Evolutionary conservation across 2,888 invertebrate genomes (phyloP).

Genomic region (Hermaeophaga mercurialis): DNA sequence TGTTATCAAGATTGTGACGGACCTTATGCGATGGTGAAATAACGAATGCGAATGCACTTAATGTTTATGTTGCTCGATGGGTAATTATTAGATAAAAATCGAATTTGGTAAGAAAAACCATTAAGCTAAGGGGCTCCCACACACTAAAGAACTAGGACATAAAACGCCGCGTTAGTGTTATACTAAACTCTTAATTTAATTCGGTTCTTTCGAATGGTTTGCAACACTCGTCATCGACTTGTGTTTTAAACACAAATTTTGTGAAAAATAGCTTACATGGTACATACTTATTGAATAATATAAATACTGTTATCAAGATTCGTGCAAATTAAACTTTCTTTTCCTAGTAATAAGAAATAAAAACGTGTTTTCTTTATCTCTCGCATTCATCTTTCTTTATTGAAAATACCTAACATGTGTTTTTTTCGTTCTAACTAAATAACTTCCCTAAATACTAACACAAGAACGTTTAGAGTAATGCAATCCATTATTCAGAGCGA

Average conservation of each 20-base stretch:
- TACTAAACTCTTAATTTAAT: too few relatives aligned
- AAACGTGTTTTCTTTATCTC: conserved; percentile 1
- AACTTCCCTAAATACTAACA: conserved; percentile 35
- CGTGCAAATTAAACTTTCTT: too few relatives aligned
- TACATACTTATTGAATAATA: too few relatives aligned
- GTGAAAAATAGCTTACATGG: too few relatives aligned
- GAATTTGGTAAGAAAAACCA: conserved; percentile 3
- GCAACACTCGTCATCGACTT: too few relatives aligned
- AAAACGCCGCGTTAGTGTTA: too few relatives aligned
- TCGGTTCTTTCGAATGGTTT: too few relatives aligned
- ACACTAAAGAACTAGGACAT: too few relatives aligned
- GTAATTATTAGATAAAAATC: conserved; percentile 18
- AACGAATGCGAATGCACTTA: conserved; percentile 17
- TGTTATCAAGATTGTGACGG: conserved; percentile 19
- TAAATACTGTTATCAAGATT: too few relatives aligned
- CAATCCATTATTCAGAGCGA: conserved; percentile 50
- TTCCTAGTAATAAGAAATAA: neutral
- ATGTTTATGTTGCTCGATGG: conserved; percentile 8
- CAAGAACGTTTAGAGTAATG: conserved; percentile 42
- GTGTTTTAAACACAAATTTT: too few relatives aligned
- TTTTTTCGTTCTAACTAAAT: conserved; percentile 27
- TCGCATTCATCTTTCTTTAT: conserved; percentile 1
- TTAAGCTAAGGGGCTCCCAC: neutral
- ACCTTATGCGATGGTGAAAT: conserved; percentile 16
- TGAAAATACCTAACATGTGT: conserved; percentile 13